Evolutionary conservation across 2,797 vertebrate species (phyloP).

Genomic region (Rhynchonycteris naso): DNA sequence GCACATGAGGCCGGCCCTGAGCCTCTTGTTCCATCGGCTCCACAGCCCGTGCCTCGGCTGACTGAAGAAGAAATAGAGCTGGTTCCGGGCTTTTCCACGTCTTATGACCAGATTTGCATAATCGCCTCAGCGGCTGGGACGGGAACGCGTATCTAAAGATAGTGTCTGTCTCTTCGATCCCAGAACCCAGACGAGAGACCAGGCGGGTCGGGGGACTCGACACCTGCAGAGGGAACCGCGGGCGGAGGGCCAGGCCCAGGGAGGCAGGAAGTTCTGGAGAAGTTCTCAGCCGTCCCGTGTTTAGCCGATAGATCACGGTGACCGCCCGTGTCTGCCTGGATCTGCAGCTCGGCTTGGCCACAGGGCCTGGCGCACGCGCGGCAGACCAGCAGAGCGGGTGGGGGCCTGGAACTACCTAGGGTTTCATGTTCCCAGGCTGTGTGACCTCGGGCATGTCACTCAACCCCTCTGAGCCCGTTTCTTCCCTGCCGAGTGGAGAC

Average conservation of each 20-base stretch:
- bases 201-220: constrained; percentile 55
- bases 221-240: constrained; percentile 24
- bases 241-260: constrained; percentile 45
- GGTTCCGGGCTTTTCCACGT: constrained; percentile 85
- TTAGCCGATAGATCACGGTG: constrained; percentile 69
- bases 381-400: neutral
- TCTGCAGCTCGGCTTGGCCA: neutral
- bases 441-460: neutral
- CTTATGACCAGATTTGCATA: constrained; percentile 81
- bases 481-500: neutral
- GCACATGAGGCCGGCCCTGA: constrained; percentile 39
- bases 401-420: neutral
- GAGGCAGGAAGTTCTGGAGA: constrained; percentile 78
- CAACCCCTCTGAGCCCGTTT: neutral
- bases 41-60: constrained; percentile 59
- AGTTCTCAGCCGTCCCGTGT: constrained; percentile 51
- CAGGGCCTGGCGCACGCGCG: too few relatives aligned
- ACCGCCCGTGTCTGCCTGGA: constrained; percentile 8
- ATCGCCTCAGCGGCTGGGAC: constrained; percentile 69
- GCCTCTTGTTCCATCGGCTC: constrained; percentile 66
- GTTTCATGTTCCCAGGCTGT: neutral
- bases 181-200: constrained; percentile 30
- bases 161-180: constrained; percentile 71
- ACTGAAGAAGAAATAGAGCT: constrained; percentile 85
- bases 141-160: constrained; percentile 78